These are phyloP conservation scores for Neotoma lepida DNA, from an alignment of 2,113 vertebrate genomes.

Conservation along the genomic window DNA sequence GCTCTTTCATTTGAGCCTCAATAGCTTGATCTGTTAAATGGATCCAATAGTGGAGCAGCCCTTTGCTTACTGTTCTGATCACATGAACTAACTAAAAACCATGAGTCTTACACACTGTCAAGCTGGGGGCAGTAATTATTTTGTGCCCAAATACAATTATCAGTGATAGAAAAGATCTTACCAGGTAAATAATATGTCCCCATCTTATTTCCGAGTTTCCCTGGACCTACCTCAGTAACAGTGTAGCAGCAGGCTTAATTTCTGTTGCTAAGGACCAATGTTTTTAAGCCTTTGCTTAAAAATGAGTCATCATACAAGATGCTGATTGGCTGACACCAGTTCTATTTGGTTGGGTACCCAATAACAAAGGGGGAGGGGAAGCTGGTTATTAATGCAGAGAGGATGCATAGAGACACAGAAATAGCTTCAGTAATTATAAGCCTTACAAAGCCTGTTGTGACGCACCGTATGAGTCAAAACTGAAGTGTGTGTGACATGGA, in stretches of 20 bases:
- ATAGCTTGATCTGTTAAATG: background rate
- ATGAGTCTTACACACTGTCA: background rate
- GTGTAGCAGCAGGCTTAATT: constrained; percentile 38
- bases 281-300: constrained; percentile 81
- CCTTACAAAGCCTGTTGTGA: constrained; percentile 82
- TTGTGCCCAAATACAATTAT: constrained; percentile 36
- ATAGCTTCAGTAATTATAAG: constrained; percentile 86
- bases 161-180: background rate
- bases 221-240: constrained; percentile 1
- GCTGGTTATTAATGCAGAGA: constrained; percentile 85
- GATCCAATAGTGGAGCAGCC: background rate
- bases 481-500: constrained; percentile 84
- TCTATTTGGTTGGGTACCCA: constrained; percentile 82
- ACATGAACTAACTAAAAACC: background rate
- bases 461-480: constrained; percentile 84
- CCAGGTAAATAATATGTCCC: background rate
- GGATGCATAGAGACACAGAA: constrained; percentile 81
- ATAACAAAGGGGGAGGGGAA: constrained; percentile 80
- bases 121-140: background rate
- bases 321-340: constrained; percentile 77
- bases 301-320: constrained; percentile 79
- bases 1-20: background rate
- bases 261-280: constrained; percentile 61
- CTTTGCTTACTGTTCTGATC: background rate
- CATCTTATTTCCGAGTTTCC: background rate